Evolutionary conservation across 2,113 vertebrate species (phyloP).

Genomic region (Grammomys surdaster): DNA sequence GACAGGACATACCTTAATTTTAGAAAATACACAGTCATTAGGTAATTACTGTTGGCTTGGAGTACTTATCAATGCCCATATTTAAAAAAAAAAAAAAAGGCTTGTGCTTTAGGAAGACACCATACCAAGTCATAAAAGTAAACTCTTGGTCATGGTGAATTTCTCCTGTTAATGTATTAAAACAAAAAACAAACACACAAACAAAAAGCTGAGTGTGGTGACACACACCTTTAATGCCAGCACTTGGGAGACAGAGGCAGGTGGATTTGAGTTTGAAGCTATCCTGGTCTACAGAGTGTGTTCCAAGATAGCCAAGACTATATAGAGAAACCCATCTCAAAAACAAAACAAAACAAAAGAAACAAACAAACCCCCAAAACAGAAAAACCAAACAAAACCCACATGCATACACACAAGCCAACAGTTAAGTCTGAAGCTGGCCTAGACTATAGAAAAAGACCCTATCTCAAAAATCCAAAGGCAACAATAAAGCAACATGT

Average conservation of each 20-base stretch:
- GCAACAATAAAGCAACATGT: too few species aligned
- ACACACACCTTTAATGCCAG: neutral
- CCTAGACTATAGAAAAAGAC: neutral
- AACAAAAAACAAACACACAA: neutral
- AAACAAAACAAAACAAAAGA: too few species aligned
- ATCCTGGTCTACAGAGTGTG: too few species aligned
- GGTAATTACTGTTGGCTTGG: neutral
- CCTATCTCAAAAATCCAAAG: neutral
- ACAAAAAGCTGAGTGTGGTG: neutral
- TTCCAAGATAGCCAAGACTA: too few species aligned
- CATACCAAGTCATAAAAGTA: neutral
- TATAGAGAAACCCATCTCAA: too few species aligned
- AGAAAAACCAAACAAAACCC: neutral
- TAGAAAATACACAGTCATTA: neutral
- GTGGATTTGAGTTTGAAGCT: too few species aligned
- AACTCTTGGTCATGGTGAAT: neutral
- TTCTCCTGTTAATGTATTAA: neutral
- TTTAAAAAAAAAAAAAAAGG: neutral
- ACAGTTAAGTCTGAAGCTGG: neutral
- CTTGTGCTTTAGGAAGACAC: neutral
- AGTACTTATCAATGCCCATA: neutral
- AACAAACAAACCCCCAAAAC: too few species aligned
- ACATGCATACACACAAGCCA: neutral
- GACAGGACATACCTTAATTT: neutral
- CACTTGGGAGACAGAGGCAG: too few species aligned